These are phyloP conservation scores for Rhabdornis inornatus DNA, from an alignment of 2,113 vertebrate genomes.

Conservation along the genomic window DNA sequence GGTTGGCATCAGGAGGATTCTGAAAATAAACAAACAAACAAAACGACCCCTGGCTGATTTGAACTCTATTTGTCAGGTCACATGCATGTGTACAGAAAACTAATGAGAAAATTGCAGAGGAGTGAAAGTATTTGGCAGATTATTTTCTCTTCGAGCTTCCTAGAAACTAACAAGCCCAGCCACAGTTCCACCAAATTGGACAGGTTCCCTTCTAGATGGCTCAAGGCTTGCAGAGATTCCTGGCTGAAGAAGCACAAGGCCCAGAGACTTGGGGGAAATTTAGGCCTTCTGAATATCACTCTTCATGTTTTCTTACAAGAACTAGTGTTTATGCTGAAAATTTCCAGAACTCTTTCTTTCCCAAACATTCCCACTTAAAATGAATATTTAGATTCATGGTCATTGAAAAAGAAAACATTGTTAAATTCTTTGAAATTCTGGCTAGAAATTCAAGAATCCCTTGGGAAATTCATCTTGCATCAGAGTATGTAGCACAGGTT, in stretches of 20 bases:
- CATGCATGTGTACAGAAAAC: neutral
- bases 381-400: slow-evolving; percentile 39
- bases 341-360: slow-evolving; percentile 45
- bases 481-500: neutral
- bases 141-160: neutral
- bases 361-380: slow-evolving; percentile 39
- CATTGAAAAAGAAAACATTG: slow-evolving; percentile 57
- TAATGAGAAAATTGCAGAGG: neutral
- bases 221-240: neutral
- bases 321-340: slow-evolving; percentile 26
- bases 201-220: neutral
- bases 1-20: neutral
- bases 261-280: neutral
- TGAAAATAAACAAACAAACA: neutral
- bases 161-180: neutral
- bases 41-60: neutral
- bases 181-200: neutral
- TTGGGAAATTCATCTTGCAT: slow-evolving; percentile 7
- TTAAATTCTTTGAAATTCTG: slow-evolving; percentile 61
- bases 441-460: slow-evolving; percentile 44
- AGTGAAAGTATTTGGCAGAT: neutral
- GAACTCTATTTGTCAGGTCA: neutral
- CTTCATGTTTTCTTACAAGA: neutral
- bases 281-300: neutral
- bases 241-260: neutral